Evolutionary conservation across 2,797 vertebrate genomes (phyloP).

Genomic region (Gadopsis bispinosus): DNA sequence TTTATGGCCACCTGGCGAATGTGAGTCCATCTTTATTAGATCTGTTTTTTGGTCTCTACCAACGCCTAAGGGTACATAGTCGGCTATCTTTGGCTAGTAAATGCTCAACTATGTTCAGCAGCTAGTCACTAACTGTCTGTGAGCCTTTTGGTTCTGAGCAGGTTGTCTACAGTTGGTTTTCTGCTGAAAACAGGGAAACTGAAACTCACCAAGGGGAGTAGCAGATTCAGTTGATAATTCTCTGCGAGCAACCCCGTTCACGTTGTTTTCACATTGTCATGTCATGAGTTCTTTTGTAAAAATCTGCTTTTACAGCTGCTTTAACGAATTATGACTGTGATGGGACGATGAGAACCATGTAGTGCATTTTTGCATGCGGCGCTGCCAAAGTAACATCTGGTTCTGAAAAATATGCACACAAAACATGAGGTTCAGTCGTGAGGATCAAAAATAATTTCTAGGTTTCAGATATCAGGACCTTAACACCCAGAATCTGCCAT

Average conservation of each 20-base stretch:
- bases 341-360: neutral
- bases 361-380: neutral
- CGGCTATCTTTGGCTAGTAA: too few species aligned
- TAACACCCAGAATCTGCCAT: slow-evolving; percentile 19
- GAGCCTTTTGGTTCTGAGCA: too few species aligned
- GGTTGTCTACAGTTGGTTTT: too few species aligned
- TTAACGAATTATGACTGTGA: too few species aligned
- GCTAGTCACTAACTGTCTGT: too few species aligned
- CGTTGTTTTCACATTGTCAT: neutral
- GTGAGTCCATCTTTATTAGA: too few species aligned
- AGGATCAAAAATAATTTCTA: neutral
- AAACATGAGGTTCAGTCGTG: slow-evolving; percentile 1
- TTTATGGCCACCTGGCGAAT: too few species aligned
- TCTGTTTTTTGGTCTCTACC: too few species aligned
- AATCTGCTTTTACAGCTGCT: neutral
- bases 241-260: neutral
- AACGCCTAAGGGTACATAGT: too few species aligned
- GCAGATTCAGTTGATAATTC: neutral
- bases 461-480: slow-evolving; percentile 16
- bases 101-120: too few species aligned
- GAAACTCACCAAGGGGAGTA: neutral
- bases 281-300: neutral
- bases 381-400: neutral
- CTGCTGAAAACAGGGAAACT: neutral
- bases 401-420: neutral